phyloP scores from a whole-genome alignment of 2,888 invertebrate species.

The Andrena bicolor region DNA sequence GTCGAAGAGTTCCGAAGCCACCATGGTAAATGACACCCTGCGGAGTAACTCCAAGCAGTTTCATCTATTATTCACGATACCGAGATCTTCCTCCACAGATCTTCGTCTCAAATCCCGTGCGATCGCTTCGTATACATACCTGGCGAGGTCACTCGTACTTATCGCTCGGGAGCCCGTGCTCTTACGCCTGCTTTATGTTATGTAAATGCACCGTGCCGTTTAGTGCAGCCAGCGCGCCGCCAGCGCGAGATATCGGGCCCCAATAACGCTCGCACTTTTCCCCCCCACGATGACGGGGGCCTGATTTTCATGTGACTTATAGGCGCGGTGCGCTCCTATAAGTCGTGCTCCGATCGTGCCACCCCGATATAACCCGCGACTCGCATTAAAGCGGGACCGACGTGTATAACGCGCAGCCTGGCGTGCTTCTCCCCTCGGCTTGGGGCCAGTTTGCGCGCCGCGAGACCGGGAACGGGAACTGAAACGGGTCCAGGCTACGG shows the following conservation, averaged over 20 bases:
- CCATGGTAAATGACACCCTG: too few relatives aligned
- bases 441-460: slow-evolving; percentile 11
- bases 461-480: slow-evolving; percentile 19
- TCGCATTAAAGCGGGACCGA: slow-evolving; percentile 45
- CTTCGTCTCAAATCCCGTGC: background rate
- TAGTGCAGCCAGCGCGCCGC: slow-evolving; percentile 39
- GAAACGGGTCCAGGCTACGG: slow-evolving; percentile 2
- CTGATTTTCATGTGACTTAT: slow-evolving; percentile 70
- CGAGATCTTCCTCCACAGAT: background rate
- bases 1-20: too few relatives aligned
- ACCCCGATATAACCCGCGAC: slow-evolving; percentile 53
- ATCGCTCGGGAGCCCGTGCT: slow-evolving; percentile 33
- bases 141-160: slow-evolving; percentile 6
- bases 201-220: slow-evolving; percentile 67
- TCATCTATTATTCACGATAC: background rate
- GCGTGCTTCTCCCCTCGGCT: slow-evolving; percentile 18
- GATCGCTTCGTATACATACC: slow-evolving; percentile 6
- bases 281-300: slow-evolving; percentile 2
- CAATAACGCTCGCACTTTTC: slow-evolving; percentile 64
- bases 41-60: too few relatives aligned
- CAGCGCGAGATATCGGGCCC: slow-evolving; percentile 44
- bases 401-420: slow-evolving; percentile 1
- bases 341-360: slow-evolving; percentile 45
- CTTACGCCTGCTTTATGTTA: slow-evolving; percentile 70
- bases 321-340: slow-evolving; percentile 23